Base-by-base conservation (phyloP, 2,888 invertebrate species). In the Stenodema calcarata region DNA sequence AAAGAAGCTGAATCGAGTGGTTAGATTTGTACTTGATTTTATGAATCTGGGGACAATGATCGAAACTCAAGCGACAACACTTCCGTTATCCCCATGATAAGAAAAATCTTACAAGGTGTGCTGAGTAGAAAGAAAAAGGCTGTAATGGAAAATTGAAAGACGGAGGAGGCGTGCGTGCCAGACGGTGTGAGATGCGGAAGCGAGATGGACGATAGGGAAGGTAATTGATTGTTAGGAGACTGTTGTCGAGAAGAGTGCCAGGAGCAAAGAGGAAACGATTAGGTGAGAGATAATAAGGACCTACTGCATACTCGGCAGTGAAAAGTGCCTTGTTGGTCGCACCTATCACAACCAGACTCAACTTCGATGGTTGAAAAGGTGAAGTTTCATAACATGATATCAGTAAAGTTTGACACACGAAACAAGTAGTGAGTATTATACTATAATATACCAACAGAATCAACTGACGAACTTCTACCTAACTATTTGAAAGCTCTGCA, bases 181-280 rank as follows among this genome's bases (percentile, higher is more conserved):
- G 35, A 73, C 7, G 73, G 73, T 62, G 23, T 62, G 62, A 62
- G 62, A 18, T 4, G 62, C 23, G 62, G 62, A 2, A 4, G 27
- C 2, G 69, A 11, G 9, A 18, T 69, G 69, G 69, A 69, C 69
- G 69, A 11, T 69, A 69, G 69, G 28, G 73, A 73, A 30, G 73
- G 73, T 73, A 73, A 73, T 73, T 73, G 73, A 73, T 73, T 73
- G 73, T 73, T 73, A 73, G 73, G 73, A 70, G 70, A 18, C 73
- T 73, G 69, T 69, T 73, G 73, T 70, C 70, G 35, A n/a, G 70
- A n/a, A 70, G 35, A 70, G 70, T 27, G 2, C 14, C n/a, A n/a
- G 7, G n/a, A 73, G 73, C 30, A 16, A 41, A 73, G 73, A 9
- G 41, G 28, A 28, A 30, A 35, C 41, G 35, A 73, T 73, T 35